Conservation (phyloP, 2,113 vertebrate species). For the Muntiacus reevesi region DNA sequence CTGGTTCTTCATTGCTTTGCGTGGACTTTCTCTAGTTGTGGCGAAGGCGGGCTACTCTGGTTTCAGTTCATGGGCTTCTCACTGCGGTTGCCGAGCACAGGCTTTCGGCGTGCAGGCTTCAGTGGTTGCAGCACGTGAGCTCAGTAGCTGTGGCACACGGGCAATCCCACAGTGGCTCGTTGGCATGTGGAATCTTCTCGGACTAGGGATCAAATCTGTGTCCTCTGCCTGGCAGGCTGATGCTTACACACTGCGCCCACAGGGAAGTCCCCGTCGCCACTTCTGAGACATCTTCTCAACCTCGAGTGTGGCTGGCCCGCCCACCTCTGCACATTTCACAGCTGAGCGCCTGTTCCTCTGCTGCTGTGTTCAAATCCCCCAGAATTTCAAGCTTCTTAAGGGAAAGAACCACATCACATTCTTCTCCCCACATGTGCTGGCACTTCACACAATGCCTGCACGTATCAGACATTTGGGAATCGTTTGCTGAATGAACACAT, state of each 20-base stretch:
- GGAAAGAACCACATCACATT: neutral
- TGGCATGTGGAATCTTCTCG: neutral
- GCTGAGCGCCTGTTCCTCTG: fast-evolving
- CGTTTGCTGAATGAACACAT: neutral
- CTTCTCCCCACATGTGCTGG: neutral
- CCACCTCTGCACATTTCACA: neutral
- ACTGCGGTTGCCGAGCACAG: fast-evolving
- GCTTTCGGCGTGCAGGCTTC: neutral
- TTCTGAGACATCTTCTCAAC: neutral
- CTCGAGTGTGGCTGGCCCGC: neutral
- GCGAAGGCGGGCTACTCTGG: fast-evolving
- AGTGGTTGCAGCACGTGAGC: fast-evolving
- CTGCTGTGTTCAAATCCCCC: fast-evolving
- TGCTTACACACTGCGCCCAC: neutral
- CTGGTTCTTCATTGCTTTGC: neutral
- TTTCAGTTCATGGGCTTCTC: neutral
- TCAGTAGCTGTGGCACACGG: neutral
- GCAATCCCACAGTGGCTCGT: neutral
- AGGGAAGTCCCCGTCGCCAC: fast-evolving
- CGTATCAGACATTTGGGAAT: fast-evolving
- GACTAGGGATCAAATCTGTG: neutral
- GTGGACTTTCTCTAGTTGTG: neutral
- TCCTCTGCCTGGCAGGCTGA: neutral
- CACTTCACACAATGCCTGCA: neutral
- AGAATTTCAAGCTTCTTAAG: too few relatives aligned